Base-by-base conservation (phyloP, 92 coral and sea anemone genomes). In the Epizoanthus stellaris region DNA sequence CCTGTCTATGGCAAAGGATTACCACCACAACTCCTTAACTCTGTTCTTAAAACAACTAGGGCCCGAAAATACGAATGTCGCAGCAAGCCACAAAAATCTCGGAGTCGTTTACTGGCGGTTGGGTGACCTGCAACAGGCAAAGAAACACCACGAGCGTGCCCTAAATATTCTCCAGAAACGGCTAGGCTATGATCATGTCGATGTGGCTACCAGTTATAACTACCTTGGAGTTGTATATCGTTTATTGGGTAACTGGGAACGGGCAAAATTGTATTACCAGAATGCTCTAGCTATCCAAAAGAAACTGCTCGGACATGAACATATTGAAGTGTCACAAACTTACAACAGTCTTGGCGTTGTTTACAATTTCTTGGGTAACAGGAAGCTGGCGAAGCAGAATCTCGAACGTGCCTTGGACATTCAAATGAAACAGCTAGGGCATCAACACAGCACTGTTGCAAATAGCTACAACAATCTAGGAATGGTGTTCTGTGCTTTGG, bases 361-460 rank as follows among this genome's bases (percentile, higher is more conserved):
- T 30, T 61, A 86, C 13, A 5, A 9, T 63, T 2, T 43, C 42
- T 6, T 85, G 64, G 85, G 77, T 77, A 73, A 76, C 2, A 42
- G 52, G 63, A 43, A 76, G 13, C 75, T 75, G 49, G 89, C 89
- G 10, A 76, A 76, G 47, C 19, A 76, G 70, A 14, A 77, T 76
- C 69, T 43, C 67, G 60, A 85, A 2, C 75, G 2, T 12, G 85
- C 89, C 20, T 36, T 17, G 4, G 17, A 23, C 15, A 85, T 76
- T 76, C 76, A 40, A 30, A 34, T 42, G 59, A 60, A 85, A 47
- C 49, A 42, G 75, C 67, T 76, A 39, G 89, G 89, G 20, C 20
- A 64, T 12, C 57, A 61, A 17, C 89, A 85, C 57, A 34, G 30
- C 20, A 83, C 76, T 61, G 82, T 84, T 17, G 89, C 92, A 53